Conservation (phyloP, 2,888 invertebrate genomes). For the Cetonia aurata region DNA sequence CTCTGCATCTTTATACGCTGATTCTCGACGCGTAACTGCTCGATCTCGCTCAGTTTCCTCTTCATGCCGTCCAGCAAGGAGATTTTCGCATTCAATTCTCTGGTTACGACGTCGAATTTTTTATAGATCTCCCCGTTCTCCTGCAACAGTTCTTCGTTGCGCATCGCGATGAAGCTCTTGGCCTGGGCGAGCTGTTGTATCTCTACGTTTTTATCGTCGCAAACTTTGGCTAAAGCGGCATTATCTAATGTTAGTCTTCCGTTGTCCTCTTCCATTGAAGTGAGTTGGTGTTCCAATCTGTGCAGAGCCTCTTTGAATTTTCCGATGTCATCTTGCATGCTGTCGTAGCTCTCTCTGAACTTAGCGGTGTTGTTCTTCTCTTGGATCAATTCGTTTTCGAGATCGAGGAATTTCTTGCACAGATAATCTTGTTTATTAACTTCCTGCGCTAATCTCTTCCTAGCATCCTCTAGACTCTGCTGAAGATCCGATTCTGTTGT, state of each 20-base stretch:
- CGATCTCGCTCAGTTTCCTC: constrained; percentile 14
- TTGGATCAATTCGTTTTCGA: constrained; percentile 20
- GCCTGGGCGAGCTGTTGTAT: constrained; percentile 9
- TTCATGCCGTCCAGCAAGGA: constrained; percentile 23
- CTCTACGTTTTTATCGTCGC: constrained; percentile 15
- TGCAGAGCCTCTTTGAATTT: constrained; percentile 22
- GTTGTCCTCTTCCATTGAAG: constrained; percentile 11
- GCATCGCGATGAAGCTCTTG: constrained; percentile 24
- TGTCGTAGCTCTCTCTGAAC: constrained; percentile 6
- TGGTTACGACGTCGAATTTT: constrained; percentile 10
- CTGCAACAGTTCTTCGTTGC: constrained; percentile 29
- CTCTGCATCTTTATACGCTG: constrained; percentile 15
- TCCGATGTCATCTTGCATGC: constrained; percentile 5
- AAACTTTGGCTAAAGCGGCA: background rate
- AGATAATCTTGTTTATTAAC: constrained; percentile 32
- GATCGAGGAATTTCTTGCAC: constrained; percentile 26
- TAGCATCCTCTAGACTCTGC: constrained; percentile 14
- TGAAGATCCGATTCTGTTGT: constrained; percentile 1
- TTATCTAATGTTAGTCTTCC: background rate
- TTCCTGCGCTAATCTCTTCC: constrained; percentile 14
- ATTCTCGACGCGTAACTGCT: constrained; percentile 17
- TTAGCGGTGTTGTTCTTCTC: constrained; percentile 34
- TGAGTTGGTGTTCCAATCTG: constrained; percentile 9
- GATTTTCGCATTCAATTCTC: constrained; percentile 17
- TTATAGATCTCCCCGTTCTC: constrained; percentile 21